Evolutionary conservation across 2,113 vertebrate genomes (phyloP).

Genomic region (Danionella cerebrum): DNA sequence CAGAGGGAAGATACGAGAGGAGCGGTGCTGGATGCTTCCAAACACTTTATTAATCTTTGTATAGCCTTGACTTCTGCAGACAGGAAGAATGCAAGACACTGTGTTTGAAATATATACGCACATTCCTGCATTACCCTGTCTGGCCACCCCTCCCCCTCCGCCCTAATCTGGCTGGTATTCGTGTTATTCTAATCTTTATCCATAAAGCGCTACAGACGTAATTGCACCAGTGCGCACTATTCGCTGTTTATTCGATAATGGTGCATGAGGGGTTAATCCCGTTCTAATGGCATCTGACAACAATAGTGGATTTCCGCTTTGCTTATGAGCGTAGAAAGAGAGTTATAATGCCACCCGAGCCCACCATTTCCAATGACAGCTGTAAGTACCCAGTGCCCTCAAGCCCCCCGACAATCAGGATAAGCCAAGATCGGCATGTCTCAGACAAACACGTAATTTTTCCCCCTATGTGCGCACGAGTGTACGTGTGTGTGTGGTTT

Average conservation of each 20-base stretch:
- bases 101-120: not conserved
- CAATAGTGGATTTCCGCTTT: slow-evolving; percentile 24
- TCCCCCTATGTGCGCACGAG: not conserved
- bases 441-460: slow-evolving; percentile 8
- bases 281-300: slow-evolving; percentile 7
- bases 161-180: slow-evolving; percentile 18
- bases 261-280: not conserved
- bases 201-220: not conserved
- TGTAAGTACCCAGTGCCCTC: slow-evolving; percentile 13
- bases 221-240: not conserved
- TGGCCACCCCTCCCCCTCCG: not conserved
- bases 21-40: not conserved
- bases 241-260: slow-evolving; percentile 2
- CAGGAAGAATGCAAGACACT: not conserved
- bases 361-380: slow-evolving; percentile 1
- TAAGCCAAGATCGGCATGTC: slow-evolving; percentile 19
- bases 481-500: not conserved
- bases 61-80: slow-evolving; percentile 9
- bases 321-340: slow-evolving; percentile 2
- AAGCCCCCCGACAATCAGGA: slow-evolving; percentile 12
- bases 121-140: not conserved
- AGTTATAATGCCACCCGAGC: not conserved
- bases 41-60: slow-evolving; percentile 21
- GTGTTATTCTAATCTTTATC: slow-evolving; percentile 20
- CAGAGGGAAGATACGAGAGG: slow-evolving; percentile 25